These are phyloP conservation scores for Acrocephalus arundinaceus DNA, from an alignment of 2,113 vertebrate genomes.

Conservation along the genomic window DNA sequence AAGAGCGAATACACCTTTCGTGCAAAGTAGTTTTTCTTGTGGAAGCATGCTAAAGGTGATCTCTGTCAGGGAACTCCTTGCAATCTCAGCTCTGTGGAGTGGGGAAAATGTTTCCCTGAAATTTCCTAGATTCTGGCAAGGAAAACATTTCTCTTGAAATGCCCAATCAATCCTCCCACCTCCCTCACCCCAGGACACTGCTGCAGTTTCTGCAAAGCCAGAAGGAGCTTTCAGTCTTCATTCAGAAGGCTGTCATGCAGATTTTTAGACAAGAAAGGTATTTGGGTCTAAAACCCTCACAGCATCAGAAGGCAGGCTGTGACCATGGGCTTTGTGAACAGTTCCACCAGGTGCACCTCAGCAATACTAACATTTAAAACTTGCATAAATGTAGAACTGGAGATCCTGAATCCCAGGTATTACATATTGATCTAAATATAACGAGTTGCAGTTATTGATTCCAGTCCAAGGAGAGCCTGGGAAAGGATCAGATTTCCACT, in stretches of 20 bases:
- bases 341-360: slow-evolving; percentile 20
- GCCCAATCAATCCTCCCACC: not conserved
- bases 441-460: slow-evolving; percentile 56
- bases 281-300: not conserved
- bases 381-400: slow-evolving; percentile 30
- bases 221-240: slow-evolving; percentile 20
- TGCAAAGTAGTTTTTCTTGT: not conserved
- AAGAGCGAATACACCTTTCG: not conserved
- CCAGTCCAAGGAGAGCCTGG: slow-evolving; percentile 60
- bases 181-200: not conserved
- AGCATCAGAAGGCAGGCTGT: not conserved
- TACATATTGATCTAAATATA: slow-evolving; percentile 51
- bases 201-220: not conserved
- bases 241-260: slow-evolving; percentile 5
- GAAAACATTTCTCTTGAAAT: slow-evolving; percentile 13
- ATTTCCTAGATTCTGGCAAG: slow-evolving; percentile 13
- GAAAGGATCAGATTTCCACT: slow-evolving; percentile 70
- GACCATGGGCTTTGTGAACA: not conserved
- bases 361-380: slow-evolving; percentile 32
- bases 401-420: slow-evolving; percentile 51
- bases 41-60: not conserved
- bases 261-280: slow-evolving; percentile 35
- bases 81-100: not conserved
- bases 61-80: not conserved
- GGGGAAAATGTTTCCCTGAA: not conserved